These are phyloP conservation scores for Eristalinus aeneus DNA, from an alignment of 2,888 invertebrate species.

Conservation along the genomic window DNA sequence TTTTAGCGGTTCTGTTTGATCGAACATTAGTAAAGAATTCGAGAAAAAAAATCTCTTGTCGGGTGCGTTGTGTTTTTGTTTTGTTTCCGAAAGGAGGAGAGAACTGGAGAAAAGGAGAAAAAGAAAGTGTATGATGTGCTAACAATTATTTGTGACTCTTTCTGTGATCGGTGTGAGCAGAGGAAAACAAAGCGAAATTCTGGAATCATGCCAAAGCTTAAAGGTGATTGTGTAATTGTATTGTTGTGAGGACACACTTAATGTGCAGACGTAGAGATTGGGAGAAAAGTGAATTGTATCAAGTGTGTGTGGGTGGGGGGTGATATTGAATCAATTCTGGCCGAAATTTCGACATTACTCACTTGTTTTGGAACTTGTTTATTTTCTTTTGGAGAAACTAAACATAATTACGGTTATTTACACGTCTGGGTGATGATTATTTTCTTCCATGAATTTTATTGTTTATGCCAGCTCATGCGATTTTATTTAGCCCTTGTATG, in stretches of 20 bases:
- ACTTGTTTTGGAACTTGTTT: background rate
- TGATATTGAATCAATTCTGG: background rate
- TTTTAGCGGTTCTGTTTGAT: slow-evolving; percentile 41
- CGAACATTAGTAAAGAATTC: background rate
- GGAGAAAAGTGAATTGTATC: background rate
- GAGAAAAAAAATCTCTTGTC: background rate
- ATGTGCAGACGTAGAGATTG: background rate
- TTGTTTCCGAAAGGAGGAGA: background rate
- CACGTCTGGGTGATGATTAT: too few relatives aligned
- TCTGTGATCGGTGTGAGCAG: slow-evolving; percentile 42
- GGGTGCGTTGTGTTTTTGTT: slow-evolving; percentile 9
- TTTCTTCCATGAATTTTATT: background rate
- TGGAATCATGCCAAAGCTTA: slow-evolving; percentile 66
- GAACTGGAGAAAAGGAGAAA: background rate
- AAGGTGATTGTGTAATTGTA: slow-evolving; percentile 58
- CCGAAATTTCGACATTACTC: background rate
- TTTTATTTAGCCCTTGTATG: too few relatives aligned
- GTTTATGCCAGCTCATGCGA: too few relatives aligned
- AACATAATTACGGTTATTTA: too few relatives aligned
- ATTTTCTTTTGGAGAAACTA: too few relatives aligned
- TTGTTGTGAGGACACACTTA: background rate
- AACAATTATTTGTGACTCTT: slow-evolving; percentile 60
- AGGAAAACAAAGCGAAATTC: slow-evolving; percentile 20
- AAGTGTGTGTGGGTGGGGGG: background rate
- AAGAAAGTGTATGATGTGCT: slow-evolving; percentile 40